Evolutionary conservation across 2,797 vertebrate genomes (phyloP), one percentile per base, ranked within the genome.

Genomic region (Carapus acus): DNA sequence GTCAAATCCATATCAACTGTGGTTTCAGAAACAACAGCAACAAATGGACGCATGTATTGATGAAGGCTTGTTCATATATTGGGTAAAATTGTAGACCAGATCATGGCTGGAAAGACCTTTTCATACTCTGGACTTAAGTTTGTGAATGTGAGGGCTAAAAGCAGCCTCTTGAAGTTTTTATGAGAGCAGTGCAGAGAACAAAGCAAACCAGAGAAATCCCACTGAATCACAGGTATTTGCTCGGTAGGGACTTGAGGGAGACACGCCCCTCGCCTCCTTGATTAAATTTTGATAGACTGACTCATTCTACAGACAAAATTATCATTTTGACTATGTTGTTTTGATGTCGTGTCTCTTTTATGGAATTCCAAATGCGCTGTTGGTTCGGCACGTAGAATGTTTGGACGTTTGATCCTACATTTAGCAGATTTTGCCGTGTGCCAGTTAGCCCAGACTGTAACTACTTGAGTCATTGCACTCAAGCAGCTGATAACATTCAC

Each of bases 171-270:
- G n/a, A n/a, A n/a, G n/a, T n/a, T n/a, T n/a, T n/a, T n/a, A n/a
- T n/a, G n/a, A n/a, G n/a, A n/a, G n/a, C n/a, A n/a, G n/a, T n/a
- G n/a, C n/a, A n/a, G n/a, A n/a, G n/a, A n/a, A n/a, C n/a, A n/a
- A n/a, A n/a, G n/a, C n/a, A n/a, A n/a, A n/a, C n/a, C n/a, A n/a
- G n/a, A n/a, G n/a, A n/a, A n/a, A n/a, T 62, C 17, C 4, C 36
- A 51, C 23, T 77, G 65, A 80, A 47, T 44, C 62, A 75, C 70
- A 73, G 63, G 41, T 73, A 71, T 83, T 80, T 75, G 67, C 55
- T 63, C 65, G 73, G 76, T 70, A 73, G 42, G 72, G 60, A 61
- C 71, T 80, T 43, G 2, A 64, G 71, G 68, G 67, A 59, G 62
- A 67, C 59, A 36, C 43, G 40, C 62, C 72, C 65, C 74, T 52